Evolutionary conservation across 1,140 invertebrate genomes (phyloP).

Genomic region (Heliconius melpomene): DNA sequence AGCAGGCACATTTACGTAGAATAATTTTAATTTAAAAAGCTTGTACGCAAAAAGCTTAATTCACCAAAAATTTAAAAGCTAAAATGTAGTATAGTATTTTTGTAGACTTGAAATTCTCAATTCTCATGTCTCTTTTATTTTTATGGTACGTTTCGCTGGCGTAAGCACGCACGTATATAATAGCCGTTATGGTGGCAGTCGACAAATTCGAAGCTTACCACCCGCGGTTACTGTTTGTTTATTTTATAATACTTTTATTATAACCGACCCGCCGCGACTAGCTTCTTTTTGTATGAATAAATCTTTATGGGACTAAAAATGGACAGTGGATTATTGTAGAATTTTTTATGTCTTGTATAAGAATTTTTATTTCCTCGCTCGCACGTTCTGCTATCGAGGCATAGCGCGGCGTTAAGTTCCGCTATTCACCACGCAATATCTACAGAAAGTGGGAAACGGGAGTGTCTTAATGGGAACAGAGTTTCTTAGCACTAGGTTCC

Average conservation of each 20-base stretch:
- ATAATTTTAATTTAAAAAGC: background rate
- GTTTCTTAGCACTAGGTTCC: too few relatives aligned
- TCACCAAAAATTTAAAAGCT: background rate
- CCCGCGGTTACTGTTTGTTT: slow-evolving; percentile 23
- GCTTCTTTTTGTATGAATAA: slow-evolving; percentile 7
- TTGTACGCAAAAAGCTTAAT: background rate
- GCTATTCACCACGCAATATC: too few relatives aligned
- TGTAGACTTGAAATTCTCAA: slow-evolving; percentile 15
- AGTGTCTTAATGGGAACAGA: too few relatives aligned
- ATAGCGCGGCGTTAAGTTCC: too few relatives aligned
- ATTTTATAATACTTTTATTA: slow-evolving; percentile 23
- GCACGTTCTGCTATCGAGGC: too few relatives aligned
- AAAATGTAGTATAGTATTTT: slow-evolving; percentile 18
- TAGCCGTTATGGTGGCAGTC: slow-evolving; percentile 24
- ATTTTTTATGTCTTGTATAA: too few relatives aligned
- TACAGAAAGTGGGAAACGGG: too few relatives aligned
- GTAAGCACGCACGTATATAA: slow-evolving; percentile 12
- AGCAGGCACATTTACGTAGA: background rate
- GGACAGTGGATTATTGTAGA: too few relatives aligned
- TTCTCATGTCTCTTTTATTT: slow-evolving; percentile 29
- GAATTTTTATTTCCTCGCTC: too few relatives aligned
- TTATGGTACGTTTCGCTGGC: slow-evolving; percentile 31
- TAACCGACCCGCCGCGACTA: slow-evolving; percentile 11
- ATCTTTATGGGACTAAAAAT: too few relatives aligned
- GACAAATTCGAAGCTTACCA: slow-evolving; percentile 21